phyloP scores from a whole-genome alignment of 2,113 vertebrate genomes.

The Nyctereutes procyonoides region DNA sequence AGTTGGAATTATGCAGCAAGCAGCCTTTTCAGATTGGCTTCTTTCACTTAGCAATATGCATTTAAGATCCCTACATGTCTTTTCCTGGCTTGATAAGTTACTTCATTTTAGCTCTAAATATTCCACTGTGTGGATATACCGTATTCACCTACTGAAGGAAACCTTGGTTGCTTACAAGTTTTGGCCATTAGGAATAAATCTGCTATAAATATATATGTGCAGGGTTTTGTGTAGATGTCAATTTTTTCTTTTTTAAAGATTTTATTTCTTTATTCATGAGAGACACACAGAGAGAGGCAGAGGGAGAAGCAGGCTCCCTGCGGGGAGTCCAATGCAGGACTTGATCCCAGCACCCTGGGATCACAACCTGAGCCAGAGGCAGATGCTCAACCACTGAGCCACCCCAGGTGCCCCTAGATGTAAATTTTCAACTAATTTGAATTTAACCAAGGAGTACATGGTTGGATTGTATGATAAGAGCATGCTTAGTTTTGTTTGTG shows the following conservation, averaged over 20 bases:
- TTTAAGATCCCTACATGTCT: neutral
- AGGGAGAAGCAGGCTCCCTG: no score
- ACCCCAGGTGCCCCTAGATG: no score
- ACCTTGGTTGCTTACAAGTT: neutral
- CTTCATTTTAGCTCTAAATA: neutral
- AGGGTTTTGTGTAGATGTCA: neutral
- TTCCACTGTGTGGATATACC: neutral
- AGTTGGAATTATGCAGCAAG: neutral
- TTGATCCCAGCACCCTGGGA: no score
- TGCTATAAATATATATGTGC: neutral
- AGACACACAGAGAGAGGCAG: no score
- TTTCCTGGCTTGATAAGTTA: neutral
- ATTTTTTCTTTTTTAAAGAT: neutral
- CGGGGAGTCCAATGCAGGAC: no score
- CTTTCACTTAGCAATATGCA: neutral
- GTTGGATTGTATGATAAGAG: neutral
- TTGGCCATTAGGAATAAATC: neutral
- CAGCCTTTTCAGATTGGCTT: neutral
- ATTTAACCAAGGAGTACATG: neutral
- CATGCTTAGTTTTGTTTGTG: neutral
- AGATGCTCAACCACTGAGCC: no score
- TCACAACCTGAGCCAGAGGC: no score
- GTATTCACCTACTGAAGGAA: neutral
- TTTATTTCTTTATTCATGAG: no score
- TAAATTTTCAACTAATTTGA: neutral